These are phyloP conservation scores for Oenanthe oenanthe DNA, from an alignment of 2,113 vertebrate genomes.

Conservation along the genomic window DNA sequence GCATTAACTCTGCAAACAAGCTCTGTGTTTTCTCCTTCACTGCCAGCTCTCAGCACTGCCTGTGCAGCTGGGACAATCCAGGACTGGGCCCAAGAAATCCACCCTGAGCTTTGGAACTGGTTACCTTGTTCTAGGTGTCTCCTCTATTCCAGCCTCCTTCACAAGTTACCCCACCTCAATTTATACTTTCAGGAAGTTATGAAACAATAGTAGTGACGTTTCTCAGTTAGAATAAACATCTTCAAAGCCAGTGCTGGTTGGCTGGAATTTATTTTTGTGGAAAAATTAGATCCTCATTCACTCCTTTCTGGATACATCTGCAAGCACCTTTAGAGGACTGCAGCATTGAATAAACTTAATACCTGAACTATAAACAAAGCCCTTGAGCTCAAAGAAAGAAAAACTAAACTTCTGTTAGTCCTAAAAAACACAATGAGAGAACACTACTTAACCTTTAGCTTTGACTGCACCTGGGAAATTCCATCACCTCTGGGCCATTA, in stretches of 20 bases:
- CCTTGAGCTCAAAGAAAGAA: not conserved
- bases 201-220: not conserved
- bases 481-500: not conserved
- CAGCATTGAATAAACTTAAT: not conserved
- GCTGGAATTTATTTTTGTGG: not conserved
- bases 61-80: not conserved
- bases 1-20: not conserved
- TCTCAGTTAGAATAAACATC: not conserved
- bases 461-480: constrained; percentile 1
- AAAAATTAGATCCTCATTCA: not conserved
- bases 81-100: not conserved
- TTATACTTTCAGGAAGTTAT: not conserved
- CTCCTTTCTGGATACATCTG: not conserved
- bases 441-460: constrained; percentile 33
- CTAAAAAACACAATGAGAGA: constrained; percentile 19
- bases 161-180: not conserved
- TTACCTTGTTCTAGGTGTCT: not conserved
- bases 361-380: not conserved
- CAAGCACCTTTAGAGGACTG: not conserved
- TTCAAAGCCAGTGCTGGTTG: not conserved
- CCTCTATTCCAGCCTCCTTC: not conserved
- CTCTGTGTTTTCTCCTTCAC: not conserved
- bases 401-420: not conserved
- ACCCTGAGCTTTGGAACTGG: not conserved
- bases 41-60: not conserved